Evolutionary conservation across 2,113 vertebrate genomes (phyloP), one percentile per base, ranked within the genome.

Genomic region (Paracanthobrama guichenoti): DNA sequence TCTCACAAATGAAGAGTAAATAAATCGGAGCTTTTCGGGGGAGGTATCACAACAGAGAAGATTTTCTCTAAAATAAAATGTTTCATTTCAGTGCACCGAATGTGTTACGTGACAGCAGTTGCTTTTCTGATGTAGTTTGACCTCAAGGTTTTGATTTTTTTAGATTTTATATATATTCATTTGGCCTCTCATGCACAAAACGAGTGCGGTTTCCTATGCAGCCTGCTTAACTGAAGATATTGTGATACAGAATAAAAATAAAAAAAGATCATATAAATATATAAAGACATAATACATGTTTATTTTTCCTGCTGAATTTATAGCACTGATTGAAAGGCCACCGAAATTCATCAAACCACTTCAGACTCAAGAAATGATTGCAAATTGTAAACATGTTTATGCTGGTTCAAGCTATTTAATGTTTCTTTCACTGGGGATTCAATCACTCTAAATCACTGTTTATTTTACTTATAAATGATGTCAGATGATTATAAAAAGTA

Each of bases 1-100:
- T 42, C 55, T 79, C 39, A 64, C 57, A 79, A 79, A 79, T 79
- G 13, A 79, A 79, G 64, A 79, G 57, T 46, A 64, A 62, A 79
- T 64, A 62, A 79, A 79, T 26, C 46, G 57, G 14, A 44, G n/a
- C 14, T 79, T 64, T 79, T 18, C 0, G 8, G 13, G n/a, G 59
- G 39, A 10, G 44, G 39, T n/a, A 64, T 79, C 13, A 44, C 7
- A 62, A 59, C 73, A 39, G 20, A 79, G 35, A 24, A 59, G 35
- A 60, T 42, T 44, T 42, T 79, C 55, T 24, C 22, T 42, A 3
- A 72, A 79, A 60, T 59, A 13, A 44, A 78, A 57, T n/a, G 13
- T 62, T 75, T 53, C 26, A 75, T 55, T 62, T 78, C 28, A 59
- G 8, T 53, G 73, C 2, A 4, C 53, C 42, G 75, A 78, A 78